Evolutionary conservation across 2,888 invertebrate species (phyloP).

Genomic region (Flabesymbios commensalis): DNA sequence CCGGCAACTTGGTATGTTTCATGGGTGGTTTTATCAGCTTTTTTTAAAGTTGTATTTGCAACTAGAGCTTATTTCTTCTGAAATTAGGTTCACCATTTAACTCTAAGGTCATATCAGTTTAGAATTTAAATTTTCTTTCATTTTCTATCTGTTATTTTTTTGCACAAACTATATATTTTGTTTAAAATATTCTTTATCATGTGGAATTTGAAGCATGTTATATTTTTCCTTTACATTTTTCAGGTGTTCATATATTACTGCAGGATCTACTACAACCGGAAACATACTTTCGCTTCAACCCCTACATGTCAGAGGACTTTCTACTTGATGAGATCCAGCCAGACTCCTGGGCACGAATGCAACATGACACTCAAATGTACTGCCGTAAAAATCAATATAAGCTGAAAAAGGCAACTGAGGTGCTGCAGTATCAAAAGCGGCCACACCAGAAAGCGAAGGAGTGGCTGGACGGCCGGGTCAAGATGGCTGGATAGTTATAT

Average conservation of each 20-base stretch:
- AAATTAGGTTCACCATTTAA: no score
- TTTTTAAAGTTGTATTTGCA: no score
- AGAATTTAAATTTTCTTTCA: no score
- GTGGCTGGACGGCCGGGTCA: constrained; percentile 6
- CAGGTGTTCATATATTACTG: constrained; percentile 68
- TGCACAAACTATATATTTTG: background rate
- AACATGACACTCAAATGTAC: constrained; percentile 79
- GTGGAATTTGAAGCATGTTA: background rate
- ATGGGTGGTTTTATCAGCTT: no score
- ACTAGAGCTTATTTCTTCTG: no score
- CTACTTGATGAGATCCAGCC: constrained; percentile 80
- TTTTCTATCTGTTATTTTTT: no score
- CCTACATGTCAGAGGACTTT: constrained; percentile 79
- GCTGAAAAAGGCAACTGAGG: constrained; percentile 55
- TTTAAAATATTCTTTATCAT: background rate
- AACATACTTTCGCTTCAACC: constrained; percentile 84
- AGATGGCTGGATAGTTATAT: constrained; percentile 3
- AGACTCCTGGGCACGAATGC: constrained; percentile 72
- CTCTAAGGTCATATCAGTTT: no score
- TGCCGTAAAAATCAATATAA: constrained; percentile 80
- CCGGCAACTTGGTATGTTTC: no score
- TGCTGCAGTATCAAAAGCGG: constrained; percentile 37
- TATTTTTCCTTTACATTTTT: constrained; percentile 17
- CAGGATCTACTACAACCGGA: constrained; percentile 66
- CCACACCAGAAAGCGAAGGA: constrained; percentile 37